Conservation (phyloP, 2,888 invertebrate genomes). For the Hypselothyrea guttata region DNA sequence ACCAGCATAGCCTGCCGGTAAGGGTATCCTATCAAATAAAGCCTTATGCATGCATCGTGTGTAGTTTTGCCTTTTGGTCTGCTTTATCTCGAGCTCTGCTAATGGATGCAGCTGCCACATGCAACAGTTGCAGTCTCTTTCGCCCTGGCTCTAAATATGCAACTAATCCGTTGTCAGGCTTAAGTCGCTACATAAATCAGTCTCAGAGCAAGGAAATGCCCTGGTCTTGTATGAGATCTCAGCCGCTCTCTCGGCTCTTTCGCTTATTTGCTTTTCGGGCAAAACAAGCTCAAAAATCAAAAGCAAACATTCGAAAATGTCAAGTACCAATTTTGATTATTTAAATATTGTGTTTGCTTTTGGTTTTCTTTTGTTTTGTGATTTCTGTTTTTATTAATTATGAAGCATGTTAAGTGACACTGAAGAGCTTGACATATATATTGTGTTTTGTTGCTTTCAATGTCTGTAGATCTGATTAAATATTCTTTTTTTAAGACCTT, state of each 20-base stretch:
- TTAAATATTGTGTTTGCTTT: constrained; percentile 15
- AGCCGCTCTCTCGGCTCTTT: constrained; percentile 7
- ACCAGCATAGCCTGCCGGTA: neutral
- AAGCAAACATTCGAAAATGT: constrained; percentile 58
- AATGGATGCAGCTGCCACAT: constrained; percentile 73
- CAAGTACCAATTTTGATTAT: constrained; percentile 64
- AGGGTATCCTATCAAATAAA: constrained; percentile 25
- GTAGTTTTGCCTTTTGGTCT: constrained; percentile 35
- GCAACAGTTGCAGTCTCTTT: constrained; percentile 52
- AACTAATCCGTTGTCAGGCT: constrained; percentile 75
- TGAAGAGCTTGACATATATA: constrained; percentile 43
- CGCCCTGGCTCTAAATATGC: constrained; percentile 34
- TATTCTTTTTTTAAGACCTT: constrained; percentile 17
- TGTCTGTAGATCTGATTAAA: constrained; percentile 29
- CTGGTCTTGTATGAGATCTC: neutral
- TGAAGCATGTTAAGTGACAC: constrained; percentile 53
- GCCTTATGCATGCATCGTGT: constrained; percentile 11
- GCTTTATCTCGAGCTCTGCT: constrained; percentile 65
- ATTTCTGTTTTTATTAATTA: constrained; percentile 49
- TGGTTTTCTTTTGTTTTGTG: constrained; percentile 11
- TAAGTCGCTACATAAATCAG: constrained; percentile 72
- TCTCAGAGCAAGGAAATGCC: constrained; percentile 20
- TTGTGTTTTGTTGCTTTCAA: constrained; percentile 25
- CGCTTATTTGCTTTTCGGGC: constrained; percentile 5
- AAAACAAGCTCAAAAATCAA: constrained; percentile 59